These are phyloP conservation scores for Notechis scutatus DNA, from an alignment of 2,113 vertebrate species.

Conservation along the genomic window DNA sequence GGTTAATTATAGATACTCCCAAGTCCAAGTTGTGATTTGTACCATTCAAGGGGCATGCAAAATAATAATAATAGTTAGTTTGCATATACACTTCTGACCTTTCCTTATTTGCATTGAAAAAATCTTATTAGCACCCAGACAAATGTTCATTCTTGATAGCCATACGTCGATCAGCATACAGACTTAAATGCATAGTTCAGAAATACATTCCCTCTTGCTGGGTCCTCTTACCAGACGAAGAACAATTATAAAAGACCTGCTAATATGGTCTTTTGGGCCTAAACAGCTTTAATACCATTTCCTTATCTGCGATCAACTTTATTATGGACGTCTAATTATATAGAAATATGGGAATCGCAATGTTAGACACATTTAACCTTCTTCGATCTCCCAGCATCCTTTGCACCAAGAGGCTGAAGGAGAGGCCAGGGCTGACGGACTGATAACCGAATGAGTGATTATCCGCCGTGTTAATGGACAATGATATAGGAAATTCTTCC, in stretches of 20 bases:
- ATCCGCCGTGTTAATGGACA: slow-evolving; percentile 96
- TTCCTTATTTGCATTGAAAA: slow-evolving; percentile 40
- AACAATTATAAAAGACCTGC: slow-evolving; percentile 51
- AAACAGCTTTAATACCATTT: slow-evolving; percentile 81
- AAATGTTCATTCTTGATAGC: slow-evolving; percentile 47
- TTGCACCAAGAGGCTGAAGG: slow-evolving; percentile 64
- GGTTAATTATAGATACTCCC: not conserved
- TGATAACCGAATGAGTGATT: slow-evolving; percentile 99
- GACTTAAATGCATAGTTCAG: not conserved
- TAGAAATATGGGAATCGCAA: slow-evolving; percentile 68
- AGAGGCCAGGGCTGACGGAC: slow-evolving; percentile 87
- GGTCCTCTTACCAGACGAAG: slow-evolving; percentile 49
- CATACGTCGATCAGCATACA: slow-evolving; percentile 33
- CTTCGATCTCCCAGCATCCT: slow-evolving; percentile 71
- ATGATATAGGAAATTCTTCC: slow-evolving; percentile 89
- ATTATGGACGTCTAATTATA: slow-evolving; percentile 75
- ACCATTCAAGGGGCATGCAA: slow-evolving; percentile 19
- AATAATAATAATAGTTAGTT: slow-evolving; percentile 30
- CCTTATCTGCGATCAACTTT: slow-evolving; percentile 71
- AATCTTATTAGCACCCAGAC: not conserved
- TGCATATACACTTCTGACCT: slow-evolving; percentile 45
- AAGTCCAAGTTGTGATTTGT: too few species aligned
- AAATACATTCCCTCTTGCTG: slow-evolving; percentile 20
- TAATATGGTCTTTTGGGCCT: slow-evolving; percentile 70
- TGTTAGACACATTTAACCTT: slow-evolving; percentile 78